A percentile compares a stretch with the other conserved stretches of the same genome.
Conservation (phyloP, 2,797 vertebrate species). For the Clarias laeviceps region DNA sequence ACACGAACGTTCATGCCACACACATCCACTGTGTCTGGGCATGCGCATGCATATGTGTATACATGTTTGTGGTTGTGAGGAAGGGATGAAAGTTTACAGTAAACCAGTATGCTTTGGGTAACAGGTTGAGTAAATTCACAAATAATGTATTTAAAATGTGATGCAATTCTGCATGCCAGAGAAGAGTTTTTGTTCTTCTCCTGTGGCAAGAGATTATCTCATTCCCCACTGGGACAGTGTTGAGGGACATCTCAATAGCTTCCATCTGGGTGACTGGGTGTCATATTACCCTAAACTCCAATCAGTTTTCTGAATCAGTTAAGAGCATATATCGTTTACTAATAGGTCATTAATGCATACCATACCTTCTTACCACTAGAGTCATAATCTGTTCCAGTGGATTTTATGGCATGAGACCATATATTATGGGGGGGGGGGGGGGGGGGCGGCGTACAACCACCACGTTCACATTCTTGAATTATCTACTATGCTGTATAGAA, state of each 20-base stretch:
- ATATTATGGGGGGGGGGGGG: constrained; percentile 17
- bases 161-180: background rate
- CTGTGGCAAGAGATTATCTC: background rate
- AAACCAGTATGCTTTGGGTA: constrained; percentile 28
- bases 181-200: background rate
- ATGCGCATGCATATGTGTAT: constrained; percentile 23
- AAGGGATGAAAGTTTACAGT: constrained; percentile 28
- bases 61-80: constrained; percentile 21
- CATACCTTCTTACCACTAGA: constrained; percentile 26
- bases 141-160: background rate
- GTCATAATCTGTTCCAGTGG: constrained; percentile 24
- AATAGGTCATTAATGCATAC: constrained; percentile 56
- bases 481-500: constrained; percentile 35
- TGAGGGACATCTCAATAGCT: constrained; percentile 45
- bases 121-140: background rate
- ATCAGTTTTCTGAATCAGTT: constrained; percentile 57
- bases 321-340: constrained; percentile 54
- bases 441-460: background rate
- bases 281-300: constrained; percentile 58
- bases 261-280: constrained; percentile 54
- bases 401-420: constrained; percentile 36
- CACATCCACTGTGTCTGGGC: constrained; percentile 27
- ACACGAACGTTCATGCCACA: constrained; percentile 32
- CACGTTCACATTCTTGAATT: constrained; percentile 3
- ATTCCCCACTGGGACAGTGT: constrained; percentile 12